Conservation (phyloP, 1,140 invertebrate species). For the Nasonia giraulti region DNA sequence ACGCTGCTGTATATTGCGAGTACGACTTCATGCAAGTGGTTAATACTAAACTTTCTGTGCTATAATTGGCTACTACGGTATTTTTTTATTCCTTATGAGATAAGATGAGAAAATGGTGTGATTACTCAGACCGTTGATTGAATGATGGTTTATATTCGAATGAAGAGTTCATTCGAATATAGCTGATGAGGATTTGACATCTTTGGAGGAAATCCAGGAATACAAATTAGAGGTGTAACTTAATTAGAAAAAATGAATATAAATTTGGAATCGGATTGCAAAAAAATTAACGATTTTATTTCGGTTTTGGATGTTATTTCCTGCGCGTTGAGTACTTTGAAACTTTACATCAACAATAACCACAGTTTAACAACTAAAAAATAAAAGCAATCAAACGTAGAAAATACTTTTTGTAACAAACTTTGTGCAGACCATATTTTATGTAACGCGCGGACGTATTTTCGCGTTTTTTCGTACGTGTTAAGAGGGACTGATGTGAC, state of each 20-base stretch:
- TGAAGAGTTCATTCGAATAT: too few species aligned
- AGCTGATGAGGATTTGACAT: slow-evolving; percentile 2
- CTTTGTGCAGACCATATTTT: too few species aligned
- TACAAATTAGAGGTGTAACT: background rate
- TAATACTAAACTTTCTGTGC: background rate
- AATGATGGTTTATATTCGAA: too few species aligned
- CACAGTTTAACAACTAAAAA: too few species aligned
- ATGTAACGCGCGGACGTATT: too few species aligned
- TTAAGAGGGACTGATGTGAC: too few species aligned
- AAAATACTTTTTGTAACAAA: too few species aligned
- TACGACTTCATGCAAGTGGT: background rate
- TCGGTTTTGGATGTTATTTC: too few species aligned
- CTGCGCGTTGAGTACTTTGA: background rate
- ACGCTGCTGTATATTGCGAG: background rate
- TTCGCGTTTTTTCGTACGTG: too few species aligned
- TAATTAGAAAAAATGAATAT: background rate
- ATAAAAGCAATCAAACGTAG: too few species aligned
- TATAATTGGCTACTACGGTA: background rate
- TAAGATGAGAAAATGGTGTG: background rate
- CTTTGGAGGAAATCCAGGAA: background rate
- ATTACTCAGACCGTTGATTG: background rate
- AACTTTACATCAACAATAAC: too few species aligned
- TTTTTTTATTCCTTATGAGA: background rate
- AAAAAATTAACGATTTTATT: background rate
- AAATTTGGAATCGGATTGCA: background rate